phyloP scores from a whole-genome alignment of 2,113 vertebrate species.

The Catharus fuscescens region DNA sequence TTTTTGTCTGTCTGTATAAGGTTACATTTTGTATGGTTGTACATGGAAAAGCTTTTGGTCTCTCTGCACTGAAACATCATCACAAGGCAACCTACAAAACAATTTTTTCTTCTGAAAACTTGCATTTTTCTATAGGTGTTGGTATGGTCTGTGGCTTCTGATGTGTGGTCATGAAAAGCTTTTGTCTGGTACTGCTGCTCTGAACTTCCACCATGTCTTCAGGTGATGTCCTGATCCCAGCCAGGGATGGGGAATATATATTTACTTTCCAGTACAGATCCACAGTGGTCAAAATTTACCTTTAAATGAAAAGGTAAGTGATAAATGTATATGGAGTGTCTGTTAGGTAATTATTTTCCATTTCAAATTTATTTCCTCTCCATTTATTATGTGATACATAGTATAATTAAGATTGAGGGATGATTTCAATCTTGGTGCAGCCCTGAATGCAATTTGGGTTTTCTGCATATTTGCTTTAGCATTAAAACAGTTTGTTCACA shows the following conservation, averaged over 20 bases:
- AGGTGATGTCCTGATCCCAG: not conserved
- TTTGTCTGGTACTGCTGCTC: not conserved
- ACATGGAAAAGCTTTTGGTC: not conserved
- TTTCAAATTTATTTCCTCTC: not conserved
- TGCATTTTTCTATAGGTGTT: not conserved
- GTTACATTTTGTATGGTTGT: not conserved
- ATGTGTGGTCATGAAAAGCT: not conserved
- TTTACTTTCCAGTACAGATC: not conserved
- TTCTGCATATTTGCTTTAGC: not conserved
- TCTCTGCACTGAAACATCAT: not conserved
- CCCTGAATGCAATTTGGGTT: not conserved
- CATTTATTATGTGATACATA: not conserved
- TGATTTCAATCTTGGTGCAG: not conserved
- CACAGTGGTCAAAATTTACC: not conserved
- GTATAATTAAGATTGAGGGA: not conserved
- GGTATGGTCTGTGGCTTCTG: not conserved
- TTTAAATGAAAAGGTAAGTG: not conserved
- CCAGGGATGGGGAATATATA: not conserved
- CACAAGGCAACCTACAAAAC: not conserved
- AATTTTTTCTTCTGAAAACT: not conserved
- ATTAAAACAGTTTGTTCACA: not conserved
- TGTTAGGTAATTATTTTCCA: not conserved
- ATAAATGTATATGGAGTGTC: not conserved
- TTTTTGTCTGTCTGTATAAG: not conserved
- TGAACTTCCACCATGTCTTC: not conserved